Evolutionary conservation across 2,797 vertebrate species (phyloP), one percentile per base, ranked within the genome.

Genomic region (Meda fulgida): DNA sequence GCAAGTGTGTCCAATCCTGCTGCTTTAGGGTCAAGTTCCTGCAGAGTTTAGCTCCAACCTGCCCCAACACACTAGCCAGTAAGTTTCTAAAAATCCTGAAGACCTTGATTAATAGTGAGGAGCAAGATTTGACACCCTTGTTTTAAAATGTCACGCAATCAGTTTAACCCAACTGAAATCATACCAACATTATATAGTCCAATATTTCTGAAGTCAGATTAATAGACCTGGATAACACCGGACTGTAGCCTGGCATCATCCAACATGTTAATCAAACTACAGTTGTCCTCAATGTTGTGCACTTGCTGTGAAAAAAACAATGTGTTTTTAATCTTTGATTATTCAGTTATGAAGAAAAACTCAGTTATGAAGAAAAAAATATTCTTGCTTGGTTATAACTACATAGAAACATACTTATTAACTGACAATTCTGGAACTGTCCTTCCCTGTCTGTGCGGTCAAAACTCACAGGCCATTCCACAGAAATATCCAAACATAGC

Each of bases 51-150:
- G 21, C 10, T 53, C 19, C 19, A 75, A 53, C 18, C 29, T 19
- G 21, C 31, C 13, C 72, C 13, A n/a, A 76, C 51, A 76, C 6
- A 8, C 66, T 69, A 38, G 31, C 21, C 19, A 34, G 29, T 23
- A 75, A 14, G 21, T 55, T 55, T 76, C 7, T 55, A 76, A 21
- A 55, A 36, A 76, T 77, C 34, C 51, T 38, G 48, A 38, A 77
- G 23, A 58, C 21, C 7, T 77, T 36, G 73, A 2, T 36, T n/a
- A 48, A 72, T 48, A 72, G 40, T 53, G 72, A 51, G 72, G 11
- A n/a, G 11, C 31, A 55, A 19, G 5, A 76, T 55, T 36, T 4
- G 31, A 36, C 73, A n/a, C 6, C 11, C 3, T 3, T 36, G 73
- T 34, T 76, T 55, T 55, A 55, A 76, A n/a, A 31, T 55, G 19